Percentiles rank a stretch among this genome's conserved stretches.
Evolutionary conservation across 2,113 vertebrate species (phyloP).

Genomic region (Ranitomeya imitator): DNA sequence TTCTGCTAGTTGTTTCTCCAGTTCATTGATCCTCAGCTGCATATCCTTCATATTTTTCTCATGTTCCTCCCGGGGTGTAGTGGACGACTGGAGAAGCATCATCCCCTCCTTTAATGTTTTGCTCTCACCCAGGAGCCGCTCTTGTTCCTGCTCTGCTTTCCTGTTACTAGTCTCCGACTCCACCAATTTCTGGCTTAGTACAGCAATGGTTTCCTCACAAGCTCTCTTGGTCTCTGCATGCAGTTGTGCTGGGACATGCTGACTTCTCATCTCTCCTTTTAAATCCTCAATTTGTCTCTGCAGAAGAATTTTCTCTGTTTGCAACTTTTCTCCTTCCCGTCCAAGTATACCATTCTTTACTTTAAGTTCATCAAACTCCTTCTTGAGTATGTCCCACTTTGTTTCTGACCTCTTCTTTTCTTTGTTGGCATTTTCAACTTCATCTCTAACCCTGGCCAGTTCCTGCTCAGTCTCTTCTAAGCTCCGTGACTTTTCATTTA

Average conservation of each 20-base stretch:
- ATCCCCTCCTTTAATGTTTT: conserved; percentile 71
- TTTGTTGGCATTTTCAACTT: conserved; percentile 59
- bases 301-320: conserved; percentile 77
- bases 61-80: conserved; percentile 74
- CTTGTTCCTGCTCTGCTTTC: conserved; percentile 78
- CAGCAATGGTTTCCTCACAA: conserved; percentile 73
- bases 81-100: conserved; percentile 68
- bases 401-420: conserved; percentile 37
- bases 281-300: conserved; percentile 81
- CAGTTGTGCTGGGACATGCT: conserved; percentile 79
- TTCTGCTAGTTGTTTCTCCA: conserved; percentile 74
- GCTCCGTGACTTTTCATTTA: conserved; percentile 83
- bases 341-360: conserved; percentile 81
- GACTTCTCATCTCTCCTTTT: conserved; percentile 76
- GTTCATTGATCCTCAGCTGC: conserved; percentile 68
- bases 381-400: conserved; percentile 74
- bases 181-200: conserved; percentile 82
- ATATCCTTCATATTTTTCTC: conserved; percentile 73
- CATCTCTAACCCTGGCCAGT: conserved; percentile 71
- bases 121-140: conserved; percentile 77
- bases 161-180: conserved; percentile 77
- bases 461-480: conserved; percentile 78
- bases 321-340: conserved; percentile 76
- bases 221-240: conserved; percentile 81
- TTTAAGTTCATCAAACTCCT: conserved; percentile 76